These are phyloP conservation scores for Meles meles DNA, from an alignment of 2,113 vertebrate species.

Conservation along the genomic window DNA sequence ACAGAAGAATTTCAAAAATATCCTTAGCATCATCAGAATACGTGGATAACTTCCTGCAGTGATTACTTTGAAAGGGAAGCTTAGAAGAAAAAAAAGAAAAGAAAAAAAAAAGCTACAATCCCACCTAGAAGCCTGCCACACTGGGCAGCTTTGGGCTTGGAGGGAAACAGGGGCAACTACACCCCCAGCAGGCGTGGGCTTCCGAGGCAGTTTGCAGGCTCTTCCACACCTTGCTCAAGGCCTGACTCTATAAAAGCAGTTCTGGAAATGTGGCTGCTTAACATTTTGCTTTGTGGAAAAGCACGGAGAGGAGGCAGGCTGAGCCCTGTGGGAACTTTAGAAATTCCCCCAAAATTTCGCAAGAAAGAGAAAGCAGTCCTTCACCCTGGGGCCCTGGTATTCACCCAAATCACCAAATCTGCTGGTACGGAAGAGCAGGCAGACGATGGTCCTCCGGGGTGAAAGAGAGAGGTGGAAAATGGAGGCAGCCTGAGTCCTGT, in stretches of 20 bases:
- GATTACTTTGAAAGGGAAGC: background rate
- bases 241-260: constrained; percentile 27
- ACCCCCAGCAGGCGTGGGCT: rapidly evolving
- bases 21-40: background rate
- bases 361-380: constrained; percentile 24
- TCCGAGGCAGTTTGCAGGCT: background rate
- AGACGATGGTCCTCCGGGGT: background rate
- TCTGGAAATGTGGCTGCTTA: constrained; percentile 31
- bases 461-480: background rate
- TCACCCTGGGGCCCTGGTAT: background rate
- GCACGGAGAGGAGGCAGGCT: background rate
- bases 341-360: background rate
- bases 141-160: background rate
- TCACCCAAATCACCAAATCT: background rate
- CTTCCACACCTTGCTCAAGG: background rate
- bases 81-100: background rate
- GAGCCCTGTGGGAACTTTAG: background rate
- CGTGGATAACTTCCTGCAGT: background rate
- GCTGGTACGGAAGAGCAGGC: background rate
- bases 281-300: background rate
- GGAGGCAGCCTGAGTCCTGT: background rate
- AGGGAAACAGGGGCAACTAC: background rate
- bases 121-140: background rate
- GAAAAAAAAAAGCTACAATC: background rate
- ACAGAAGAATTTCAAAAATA: constrained; percentile 25